Conservation (phyloP, 2,113 vertebrate genomes). For the Hirundichthys speculiger region DNA sequence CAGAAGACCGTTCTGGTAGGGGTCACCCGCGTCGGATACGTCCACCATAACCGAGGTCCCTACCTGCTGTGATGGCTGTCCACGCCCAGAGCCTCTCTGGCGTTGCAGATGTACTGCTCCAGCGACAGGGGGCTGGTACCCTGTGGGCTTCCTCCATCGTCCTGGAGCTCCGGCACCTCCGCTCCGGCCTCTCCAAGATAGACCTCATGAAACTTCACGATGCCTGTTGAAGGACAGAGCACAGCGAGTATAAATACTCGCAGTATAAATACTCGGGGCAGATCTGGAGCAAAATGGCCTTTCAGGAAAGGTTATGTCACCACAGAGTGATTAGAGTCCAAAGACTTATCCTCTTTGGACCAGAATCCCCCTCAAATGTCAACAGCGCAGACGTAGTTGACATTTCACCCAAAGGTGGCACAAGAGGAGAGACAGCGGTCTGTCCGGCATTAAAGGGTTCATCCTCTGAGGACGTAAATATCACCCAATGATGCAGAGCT, state of each 20-base stretch:
- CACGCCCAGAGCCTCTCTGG: constrained; percentile 90
- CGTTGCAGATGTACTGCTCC: constrained; percentile 87
- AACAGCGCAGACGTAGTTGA: no score
- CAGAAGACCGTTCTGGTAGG: no score
- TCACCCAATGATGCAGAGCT: neutral
- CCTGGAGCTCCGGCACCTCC: constrained; percentile 84
- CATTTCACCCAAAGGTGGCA: no score
- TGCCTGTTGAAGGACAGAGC: constrained; percentile 76
- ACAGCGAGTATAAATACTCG: neutral
- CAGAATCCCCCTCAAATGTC: no score
- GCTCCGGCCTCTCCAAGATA: constrained; percentile 85
- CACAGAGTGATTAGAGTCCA: neutral
- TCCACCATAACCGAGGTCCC: no score
- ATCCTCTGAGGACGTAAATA: constrained; percentile 21
- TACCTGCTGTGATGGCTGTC: constrained; percentile 90
- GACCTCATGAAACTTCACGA: constrained; percentile 93
- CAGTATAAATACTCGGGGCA: no score
- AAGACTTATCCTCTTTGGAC: constrained; percentile 3
- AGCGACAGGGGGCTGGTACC: constrained; percentile 71
- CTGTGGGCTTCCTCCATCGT: constrained; percentile 56
- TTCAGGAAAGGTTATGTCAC: no score
- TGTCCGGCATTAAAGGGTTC: constrained; percentile 3
- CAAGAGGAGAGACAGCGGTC: neutral
- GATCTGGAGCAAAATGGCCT: no score
- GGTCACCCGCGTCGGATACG: no score